Base-by-base conservation (phyloP, 2,113 vertebrate genomes). In the Chloropsis hardwickii region DNA sequence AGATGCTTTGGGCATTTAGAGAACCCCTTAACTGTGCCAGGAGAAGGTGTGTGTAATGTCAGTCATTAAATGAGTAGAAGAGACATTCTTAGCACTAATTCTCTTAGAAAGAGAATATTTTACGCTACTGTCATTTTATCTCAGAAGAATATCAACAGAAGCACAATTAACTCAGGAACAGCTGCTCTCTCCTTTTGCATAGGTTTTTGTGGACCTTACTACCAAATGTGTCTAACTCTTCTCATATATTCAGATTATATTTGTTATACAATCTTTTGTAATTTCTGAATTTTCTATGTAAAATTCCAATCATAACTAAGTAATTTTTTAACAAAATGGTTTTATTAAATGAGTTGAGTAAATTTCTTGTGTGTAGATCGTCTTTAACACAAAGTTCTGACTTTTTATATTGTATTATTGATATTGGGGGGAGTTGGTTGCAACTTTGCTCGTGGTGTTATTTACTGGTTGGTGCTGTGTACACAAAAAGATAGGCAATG, bases 221-320 rank as follows among this genome's bases (percentile, higher is more conserved):
- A 66, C 62, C 81, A 80, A 53, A 69, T 74, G 53, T 70, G 16
- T 88, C 74, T 82, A 69, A 87, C 57, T 86, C 20, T 95, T 82
- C 57, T 72, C 76, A 47, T 51, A 79, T 95, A 77, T 79, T 91
- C 45, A 67, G 67, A 66, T 95, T 96, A 28, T 88, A 95, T 97
- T 97, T 97, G 93, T 97, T 97, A 95, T 73, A 85, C 89, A 94
- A 95, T 94, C 88, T 95, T 97, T 97, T 77, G 72, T 97, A 97
- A 86, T 74, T 97, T 81, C 82, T 94, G 61, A 74, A 48, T 96
- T 97, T 97, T 97, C 51, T 95, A 78, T 94, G 81, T 93, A 88
- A 92, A 95, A 54, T 95, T 96, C 60, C 73, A 78, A 80, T 96
- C 82, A 85, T 90, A 91, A 96, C 48, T 39, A 77, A 93, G 54